A percentile compares a stretch with the other conserved stretches of the same genome.
Evolutionary conservation across 1,140 invertebrate genomes (phyloP).

Genomic region (Drosophila tsacasi): DNA sequence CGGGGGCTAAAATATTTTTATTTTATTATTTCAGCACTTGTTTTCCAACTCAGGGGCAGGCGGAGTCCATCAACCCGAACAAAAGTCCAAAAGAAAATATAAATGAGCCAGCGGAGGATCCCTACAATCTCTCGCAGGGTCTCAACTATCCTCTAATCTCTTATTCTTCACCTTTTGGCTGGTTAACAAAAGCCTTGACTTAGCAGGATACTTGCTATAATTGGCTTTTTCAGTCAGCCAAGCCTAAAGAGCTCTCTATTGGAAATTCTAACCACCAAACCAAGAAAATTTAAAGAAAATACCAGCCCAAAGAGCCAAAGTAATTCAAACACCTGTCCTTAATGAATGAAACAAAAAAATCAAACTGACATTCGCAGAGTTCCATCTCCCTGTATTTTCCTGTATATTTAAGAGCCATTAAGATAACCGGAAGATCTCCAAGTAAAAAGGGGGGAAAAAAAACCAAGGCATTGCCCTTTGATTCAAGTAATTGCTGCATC

Average conservation of each 20-base stretch:
- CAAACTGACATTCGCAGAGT: neutral
- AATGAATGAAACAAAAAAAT: neutral
- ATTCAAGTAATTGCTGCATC: conserved; percentile 10
- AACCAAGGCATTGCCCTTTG: conserved; percentile 32
- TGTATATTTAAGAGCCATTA: conserved; percentile 9
- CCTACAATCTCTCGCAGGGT: no score
- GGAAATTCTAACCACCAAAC: no score
- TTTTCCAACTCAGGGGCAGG: neutral
- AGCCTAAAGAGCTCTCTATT: neutral
- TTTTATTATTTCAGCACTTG: conserved; percentile 2
- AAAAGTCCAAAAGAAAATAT: conserved; percentile 20
- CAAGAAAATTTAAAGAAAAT: neutral
- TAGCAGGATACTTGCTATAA: no score
- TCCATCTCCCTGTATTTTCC: neutral
- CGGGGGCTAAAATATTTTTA: conserved; percentile 7
- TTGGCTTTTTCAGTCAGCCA: no score
- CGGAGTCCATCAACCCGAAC: conserved; percentile 15
- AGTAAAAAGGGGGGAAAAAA: conserved; percentile 1
- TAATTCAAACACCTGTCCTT: neutral
- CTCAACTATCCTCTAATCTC: neutral
- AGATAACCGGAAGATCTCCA: neutral
- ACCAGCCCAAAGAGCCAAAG: neutral
- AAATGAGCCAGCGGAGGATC: neutral
- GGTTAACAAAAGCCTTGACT: neutral
- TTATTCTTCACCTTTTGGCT: neutral